phyloP scores from a whole-genome alignment of 2,113 vertebrate genomes.

The Rutilus rutilus region DNA sequence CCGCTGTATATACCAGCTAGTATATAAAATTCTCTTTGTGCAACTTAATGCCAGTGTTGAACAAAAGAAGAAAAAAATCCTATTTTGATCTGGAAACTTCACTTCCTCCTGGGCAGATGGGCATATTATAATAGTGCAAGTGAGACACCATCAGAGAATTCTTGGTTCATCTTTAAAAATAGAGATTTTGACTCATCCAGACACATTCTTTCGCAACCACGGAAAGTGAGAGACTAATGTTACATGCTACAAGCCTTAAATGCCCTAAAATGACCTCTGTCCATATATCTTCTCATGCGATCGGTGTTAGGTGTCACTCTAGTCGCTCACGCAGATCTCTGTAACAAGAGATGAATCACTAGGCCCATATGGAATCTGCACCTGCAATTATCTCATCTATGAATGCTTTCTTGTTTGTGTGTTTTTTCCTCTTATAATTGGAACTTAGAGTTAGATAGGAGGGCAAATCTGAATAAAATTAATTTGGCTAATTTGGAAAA shows the following conservation, averaged over 20 bases:
- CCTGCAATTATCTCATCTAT: not conserved
- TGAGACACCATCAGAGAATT: not conserved
- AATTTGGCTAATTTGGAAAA: not conserved
- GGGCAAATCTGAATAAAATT: not conserved
- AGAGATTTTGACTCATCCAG: conserved; percentile 5
- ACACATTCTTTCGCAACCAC: not conserved
- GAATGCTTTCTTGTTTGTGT: not conserved
- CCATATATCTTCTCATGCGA: not conserved
- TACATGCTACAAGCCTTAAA: not conserved
- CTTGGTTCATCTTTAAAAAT: not conserved
- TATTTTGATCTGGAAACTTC: not conserved
- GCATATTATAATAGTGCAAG: not conserved
- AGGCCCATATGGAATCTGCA: not conserved
- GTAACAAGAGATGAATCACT: not conserved
- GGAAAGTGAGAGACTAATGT: conserved; percentile 13
- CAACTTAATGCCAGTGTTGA: not conserved
- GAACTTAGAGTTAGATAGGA: not conserved
- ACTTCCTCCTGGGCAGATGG: not conserved
- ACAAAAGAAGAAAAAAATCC: not conserved
- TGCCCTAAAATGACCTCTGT: not conserved
- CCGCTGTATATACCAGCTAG: not conserved
- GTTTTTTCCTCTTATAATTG: not conserved
- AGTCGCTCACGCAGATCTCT: not conserved
- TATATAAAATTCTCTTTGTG: not conserved
- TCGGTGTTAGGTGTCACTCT: not conserved